These are phyloP conservation scores for Denticeps clupeoides DNA, from an alignment of 2,797 vertebrate genomes.

Conservation along the genomic window DNA sequence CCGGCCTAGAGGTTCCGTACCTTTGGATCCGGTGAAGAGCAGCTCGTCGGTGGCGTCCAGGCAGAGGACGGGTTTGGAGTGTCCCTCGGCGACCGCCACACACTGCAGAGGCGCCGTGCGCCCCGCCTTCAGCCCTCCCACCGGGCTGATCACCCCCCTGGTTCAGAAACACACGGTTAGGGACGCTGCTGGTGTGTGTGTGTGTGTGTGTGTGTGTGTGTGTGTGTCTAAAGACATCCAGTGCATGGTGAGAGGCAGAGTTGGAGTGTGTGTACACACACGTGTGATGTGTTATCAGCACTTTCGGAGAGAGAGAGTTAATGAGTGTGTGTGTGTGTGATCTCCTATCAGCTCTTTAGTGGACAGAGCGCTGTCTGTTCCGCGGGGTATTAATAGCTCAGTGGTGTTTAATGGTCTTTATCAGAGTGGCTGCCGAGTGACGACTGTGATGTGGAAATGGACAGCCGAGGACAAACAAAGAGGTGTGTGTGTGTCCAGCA, in stretches of 20 bases:
- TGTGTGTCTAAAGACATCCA: background rate
- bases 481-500: too few relatives aligned
- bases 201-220: background rate
- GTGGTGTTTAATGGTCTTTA: slow-evolving; percentile 21
- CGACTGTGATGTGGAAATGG: too few relatives aligned
- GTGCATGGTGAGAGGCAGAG: background rate
- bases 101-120: slow-evolving; percentile 89
- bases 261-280: background rate
- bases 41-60: slow-evolving; percentile 92
- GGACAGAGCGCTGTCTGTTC: too few relatives aligned
- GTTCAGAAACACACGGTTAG: slow-evolving; percentile 20
- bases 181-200: background rate
- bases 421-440: too few relatives aligned
- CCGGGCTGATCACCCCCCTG: slow-evolving; percentile 88
- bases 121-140: slow-evolving; percentile 77
- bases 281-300: background rate
- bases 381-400: slow-evolving; percentile 11
- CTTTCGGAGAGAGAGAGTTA: background rate
- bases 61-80: slow-evolving; percentile 91
- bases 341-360: too few relatives aligned
- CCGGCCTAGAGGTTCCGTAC: too few relatives aligned
- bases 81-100: slow-evolving; percentile 85
- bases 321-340: background rate
- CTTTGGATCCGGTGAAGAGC: slow-evolving; percentile 94
- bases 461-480: too few relatives aligned